Percentiles rank a stretch among this genome's conserved stretches.
Conservation (phyloP, 1,140 invertebrate species). For the Drosophila sp. region DNA sequence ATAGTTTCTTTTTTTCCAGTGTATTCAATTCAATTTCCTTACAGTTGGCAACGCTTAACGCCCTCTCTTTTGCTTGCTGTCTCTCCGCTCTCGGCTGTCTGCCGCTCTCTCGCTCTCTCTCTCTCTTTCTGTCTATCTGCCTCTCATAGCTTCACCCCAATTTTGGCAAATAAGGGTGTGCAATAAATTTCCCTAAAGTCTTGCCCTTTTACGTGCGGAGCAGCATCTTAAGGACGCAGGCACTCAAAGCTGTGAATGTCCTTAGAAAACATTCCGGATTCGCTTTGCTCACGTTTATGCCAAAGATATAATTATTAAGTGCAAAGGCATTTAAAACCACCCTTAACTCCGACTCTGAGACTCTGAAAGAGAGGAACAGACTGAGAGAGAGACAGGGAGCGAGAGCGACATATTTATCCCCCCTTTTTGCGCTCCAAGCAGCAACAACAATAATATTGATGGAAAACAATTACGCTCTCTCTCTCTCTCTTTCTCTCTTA, state of each 20-base stretch:
- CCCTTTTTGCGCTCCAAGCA: slow-evolving; percentile 16
- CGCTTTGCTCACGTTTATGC: slow-evolving; percentile 29
- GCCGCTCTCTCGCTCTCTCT: neutral
- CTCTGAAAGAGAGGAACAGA: neutral
- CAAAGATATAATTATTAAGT: neutral
- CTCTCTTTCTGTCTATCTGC: slow-evolving; percentile 8
- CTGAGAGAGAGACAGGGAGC: neutral
- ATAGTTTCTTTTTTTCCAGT: slow-evolving; percentile 37
- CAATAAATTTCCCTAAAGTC: slow-evolving; percentile 52
- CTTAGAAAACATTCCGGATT: slow-evolving; percentile 42
- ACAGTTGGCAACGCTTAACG: slow-evolving; percentile 40
- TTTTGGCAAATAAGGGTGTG: slow-evolving; percentile 55
- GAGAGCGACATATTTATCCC: neutral
- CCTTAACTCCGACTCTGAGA: slow-evolving; percentile 14
- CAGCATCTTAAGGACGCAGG: slow-evolving; percentile 39
- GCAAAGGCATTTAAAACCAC: slow-evolving; percentile 41
- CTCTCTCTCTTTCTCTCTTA: slow-evolving; percentile 7
- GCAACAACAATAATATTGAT: slow-evolving; percentile 4
- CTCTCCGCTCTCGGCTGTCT: neutral
- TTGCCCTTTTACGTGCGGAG: neutral
- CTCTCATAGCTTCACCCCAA: slow-evolving; percentile 29
- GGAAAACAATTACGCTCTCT: slow-evolving; percentile 1
- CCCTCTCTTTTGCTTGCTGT: slow-evolving; percentile 31
- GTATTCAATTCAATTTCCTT: slow-evolving; percentile 12
- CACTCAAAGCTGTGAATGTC: slow-evolving; percentile 28